These are phyloP conservation scores for Nilaparvata lugens DNA, from an alignment of 1,140 invertebrate species.

Conservation along the genomic window DNA sequence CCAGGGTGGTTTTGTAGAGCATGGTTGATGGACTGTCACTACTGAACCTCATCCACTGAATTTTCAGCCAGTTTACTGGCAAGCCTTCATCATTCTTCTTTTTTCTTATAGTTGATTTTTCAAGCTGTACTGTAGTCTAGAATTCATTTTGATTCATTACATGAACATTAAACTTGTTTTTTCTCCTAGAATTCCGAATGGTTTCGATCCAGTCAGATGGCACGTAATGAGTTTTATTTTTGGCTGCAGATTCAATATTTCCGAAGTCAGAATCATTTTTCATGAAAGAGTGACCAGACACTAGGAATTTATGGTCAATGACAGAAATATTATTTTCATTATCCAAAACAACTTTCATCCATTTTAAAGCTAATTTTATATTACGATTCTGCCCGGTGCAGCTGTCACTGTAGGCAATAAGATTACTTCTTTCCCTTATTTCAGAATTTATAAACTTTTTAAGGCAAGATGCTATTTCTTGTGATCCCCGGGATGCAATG, in stretches of 20 bases:
- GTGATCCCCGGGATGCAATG: slow-evolving; percentile 16
- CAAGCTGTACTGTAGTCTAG: slow-evolving; percentile 5
- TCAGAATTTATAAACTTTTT: neutral
- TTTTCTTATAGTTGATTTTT: slow-evolving; percentile 10
- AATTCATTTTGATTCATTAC: slow-evolving; percentile 12
- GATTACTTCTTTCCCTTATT: neutral
- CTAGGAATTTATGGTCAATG: neutral
- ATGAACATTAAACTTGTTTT: slow-evolving; percentile 7
- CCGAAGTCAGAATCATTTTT: neutral
- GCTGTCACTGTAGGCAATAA: slow-evolving; percentile 15
- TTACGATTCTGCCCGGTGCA: slow-evolving; percentile 19
- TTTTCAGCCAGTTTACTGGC: slow-evolving; percentile 10
- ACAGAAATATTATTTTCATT: neutral
- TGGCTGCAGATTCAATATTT: neutral
- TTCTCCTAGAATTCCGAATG: neutral
- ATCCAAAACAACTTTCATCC: slow-evolving; percentile 16
- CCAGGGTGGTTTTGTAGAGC: slow-evolving; percentile 13
- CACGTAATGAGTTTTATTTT: neutral
- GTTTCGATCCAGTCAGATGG: neutral
- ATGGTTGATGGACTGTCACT: slow-evolving; percentile 12
- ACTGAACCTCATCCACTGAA: slow-evolving; percentile 15
- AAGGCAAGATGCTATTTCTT: slow-evolving; percentile 19
- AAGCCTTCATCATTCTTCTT: slow-evolving; percentile 7
- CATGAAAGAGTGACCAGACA: neutral
- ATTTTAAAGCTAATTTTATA: slow-evolving; percentile 17